These are phyloP conservation scores for Drosophila demipolita DNA, from an alignment of 2,888 invertebrate species.

Conservation along the genomic window DNA sequence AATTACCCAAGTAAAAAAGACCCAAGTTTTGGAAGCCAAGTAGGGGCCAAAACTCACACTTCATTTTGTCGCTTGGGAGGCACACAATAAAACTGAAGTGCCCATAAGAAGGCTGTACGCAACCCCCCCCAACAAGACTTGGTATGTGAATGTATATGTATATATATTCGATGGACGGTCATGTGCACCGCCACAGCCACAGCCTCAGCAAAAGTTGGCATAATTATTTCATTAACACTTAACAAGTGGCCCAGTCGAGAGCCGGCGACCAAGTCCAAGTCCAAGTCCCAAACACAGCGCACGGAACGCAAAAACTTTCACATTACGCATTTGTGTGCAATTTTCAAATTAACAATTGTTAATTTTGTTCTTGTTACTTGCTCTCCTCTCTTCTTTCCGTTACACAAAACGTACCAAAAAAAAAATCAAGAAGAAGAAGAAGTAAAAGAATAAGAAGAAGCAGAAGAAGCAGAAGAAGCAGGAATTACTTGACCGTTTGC, in stretches of 20 bases:
- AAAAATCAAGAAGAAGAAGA: conserved; percentile 19
- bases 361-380: conserved; percentile 64
- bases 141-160: background rate
- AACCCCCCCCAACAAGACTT: conserved; percentile 11
- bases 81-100: conserved; percentile 77
- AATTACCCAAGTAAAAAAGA: conserved; percentile 4
- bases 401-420: conserved; percentile 10
- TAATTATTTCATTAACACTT: conserved; percentile 83
- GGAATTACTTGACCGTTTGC: conserved; percentile 72
- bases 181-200: conserved; percentile 57
- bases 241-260: conserved; percentile 70
- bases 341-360: conserved; percentile 83
- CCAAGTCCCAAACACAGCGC: conserved; percentile 25
- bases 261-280: conserved; percentile 37
- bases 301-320: conserved; percentile 72
- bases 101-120: conserved; percentile 38
- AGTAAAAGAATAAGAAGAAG: conserved; percentile 8
- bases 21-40: conserved; percentile 4
- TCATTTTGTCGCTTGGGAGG: conserved; percentile 56
- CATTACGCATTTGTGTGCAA: conserved; percentile 82
- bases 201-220: conserved; percentile 70
- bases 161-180: conserved; percentile 35
- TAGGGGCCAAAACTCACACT: conserved; percentile 63
- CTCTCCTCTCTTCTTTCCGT: conserved; percentile 43
- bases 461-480: conserved; percentile 31